Evolutionary conservation across 1,140 invertebrate genomes (phyloP).

Genomic region (Thaumatotibia leucotreta): DNA sequence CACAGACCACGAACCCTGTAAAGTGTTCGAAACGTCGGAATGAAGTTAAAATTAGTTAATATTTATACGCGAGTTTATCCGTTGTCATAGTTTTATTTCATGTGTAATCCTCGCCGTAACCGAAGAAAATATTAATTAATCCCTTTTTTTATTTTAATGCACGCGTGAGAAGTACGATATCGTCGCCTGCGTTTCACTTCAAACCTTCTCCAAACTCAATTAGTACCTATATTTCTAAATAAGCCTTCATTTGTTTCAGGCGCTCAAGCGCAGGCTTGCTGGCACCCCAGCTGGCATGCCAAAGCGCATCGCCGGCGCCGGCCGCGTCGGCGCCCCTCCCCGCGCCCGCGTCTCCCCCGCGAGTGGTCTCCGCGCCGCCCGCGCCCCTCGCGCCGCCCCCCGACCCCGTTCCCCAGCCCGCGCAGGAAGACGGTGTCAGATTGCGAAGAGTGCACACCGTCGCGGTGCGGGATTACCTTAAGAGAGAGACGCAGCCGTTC

Average conservation of each 20-base stretch:
- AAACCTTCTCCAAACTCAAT: no score
- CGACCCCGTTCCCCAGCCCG: conserved; percentile 50
- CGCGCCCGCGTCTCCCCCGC: conserved; percentile 59
- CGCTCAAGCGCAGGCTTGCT: conserved; percentile 60
- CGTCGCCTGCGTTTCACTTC: no score
- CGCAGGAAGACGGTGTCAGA: conserved; percentile 65
- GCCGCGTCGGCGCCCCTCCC: conserved; percentile 51
- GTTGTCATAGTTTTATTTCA: no score
- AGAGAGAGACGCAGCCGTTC: conserved; percentile 85
- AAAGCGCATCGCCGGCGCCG: conserved; percentile 50
- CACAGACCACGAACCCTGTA: no score
- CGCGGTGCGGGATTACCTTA: conserved; percentile 80
- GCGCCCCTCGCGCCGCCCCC: conserved; percentile 39
- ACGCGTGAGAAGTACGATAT: no score
- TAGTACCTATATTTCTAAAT: no score
- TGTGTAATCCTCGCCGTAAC: no score
- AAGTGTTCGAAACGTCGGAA: no score
- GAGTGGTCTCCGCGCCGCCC: conserved; percentile 52
- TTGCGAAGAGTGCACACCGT: conserved; percentile 57
- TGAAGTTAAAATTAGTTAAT: no score
- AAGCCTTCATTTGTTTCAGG: conserved; percentile 48
- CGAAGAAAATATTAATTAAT: no score
- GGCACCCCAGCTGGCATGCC: conserved; percentile 64
- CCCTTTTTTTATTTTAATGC: no score
- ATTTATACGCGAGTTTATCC: no score